Evolutionary conservation across 2,113 vertebrate genomes (phyloP).

Genomic region (Apteryx owenii): DNA sequence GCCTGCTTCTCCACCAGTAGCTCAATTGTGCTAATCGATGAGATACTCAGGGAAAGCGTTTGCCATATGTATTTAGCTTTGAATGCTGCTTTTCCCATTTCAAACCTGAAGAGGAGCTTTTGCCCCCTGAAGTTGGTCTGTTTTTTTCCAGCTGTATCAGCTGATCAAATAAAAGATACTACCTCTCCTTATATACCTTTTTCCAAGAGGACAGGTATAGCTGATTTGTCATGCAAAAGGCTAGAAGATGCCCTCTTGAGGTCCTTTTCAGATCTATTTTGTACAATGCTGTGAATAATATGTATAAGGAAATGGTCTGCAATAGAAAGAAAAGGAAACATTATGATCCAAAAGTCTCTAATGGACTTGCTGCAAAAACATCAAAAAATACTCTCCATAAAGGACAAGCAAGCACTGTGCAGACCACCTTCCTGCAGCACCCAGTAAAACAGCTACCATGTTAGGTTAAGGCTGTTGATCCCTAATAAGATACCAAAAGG

Average conservation of each 20-base stretch:
- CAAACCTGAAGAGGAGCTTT: background rate
- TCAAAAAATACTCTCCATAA: background rate
- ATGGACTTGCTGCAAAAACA: background rate
- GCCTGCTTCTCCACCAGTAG: background rate
- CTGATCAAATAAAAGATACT: background rate
- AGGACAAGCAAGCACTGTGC: background rate
- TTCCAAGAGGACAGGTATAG: background rate
- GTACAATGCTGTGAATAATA: background rate
- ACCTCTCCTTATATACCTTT: background rate
- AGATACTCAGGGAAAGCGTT: background rate
- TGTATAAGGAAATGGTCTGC: rapidly evolving
- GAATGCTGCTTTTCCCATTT: background rate
- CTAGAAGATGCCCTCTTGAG: slow-evolving; percentile 69
- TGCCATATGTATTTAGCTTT: background rate
- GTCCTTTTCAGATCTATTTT: slow-evolving; percentile 57
- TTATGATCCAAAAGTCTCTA: background rate
- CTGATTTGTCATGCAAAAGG: slow-evolving; percentile 7
- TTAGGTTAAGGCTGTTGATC: background rate
- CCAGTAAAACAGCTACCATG: background rate
- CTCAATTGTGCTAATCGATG: background rate
- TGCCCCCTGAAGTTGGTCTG: background rate
- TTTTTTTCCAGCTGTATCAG: background rate
- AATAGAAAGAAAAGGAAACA: background rate
- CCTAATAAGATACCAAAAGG: background rate
- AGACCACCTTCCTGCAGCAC: background rate